These are phyloP conservation scores for Apamea sordens DNA, from an alignment of 2,888 invertebrate genomes.

Conservation along the genomic window DNA sequence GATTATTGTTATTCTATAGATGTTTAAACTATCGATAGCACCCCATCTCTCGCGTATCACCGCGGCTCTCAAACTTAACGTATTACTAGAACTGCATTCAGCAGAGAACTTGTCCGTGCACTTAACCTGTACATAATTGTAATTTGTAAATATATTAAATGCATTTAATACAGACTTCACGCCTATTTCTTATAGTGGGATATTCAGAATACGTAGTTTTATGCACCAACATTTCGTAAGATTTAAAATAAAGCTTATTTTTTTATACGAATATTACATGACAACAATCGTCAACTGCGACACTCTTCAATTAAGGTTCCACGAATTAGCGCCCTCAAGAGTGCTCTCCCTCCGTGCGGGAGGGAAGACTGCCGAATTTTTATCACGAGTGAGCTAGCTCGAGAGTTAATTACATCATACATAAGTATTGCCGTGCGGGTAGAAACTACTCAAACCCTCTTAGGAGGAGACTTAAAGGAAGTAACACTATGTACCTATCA, in stretches of 20 bases:
- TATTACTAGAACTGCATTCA: constrained; percentile 85
- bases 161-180: not conserved
- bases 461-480: no score
- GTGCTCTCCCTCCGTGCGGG: not conserved
- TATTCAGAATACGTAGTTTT: not conserved
- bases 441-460: not conserved
- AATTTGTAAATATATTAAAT: constrained; percentile 29
- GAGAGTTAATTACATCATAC: not conserved
- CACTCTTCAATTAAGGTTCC: constrained; percentile 30
- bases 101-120: constrained; percentile 79
- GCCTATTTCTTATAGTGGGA: no score
- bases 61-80: constrained; percentile 84
- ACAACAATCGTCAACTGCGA: constrained; percentile 11
- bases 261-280: constrained; percentile 3
- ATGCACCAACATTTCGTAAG: not conserved
- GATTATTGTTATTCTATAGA: constrained; percentile 23
- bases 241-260: not conserved
- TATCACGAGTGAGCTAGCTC: not conserved
- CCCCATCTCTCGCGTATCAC: constrained; percentile 75
- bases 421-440: not conserved
- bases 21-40: constrained; percentile 52
- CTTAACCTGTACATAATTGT: constrained; percentile 67
- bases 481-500: no score
- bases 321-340: constrained; percentile 27
- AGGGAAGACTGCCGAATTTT: constrained; percentile 27